Evolutionary conservation across 2,797 vertebrate species (phyloP), one percentile per base, ranked within the genome.

Genomic region (Neopelma chrysocephalum): DNA sequence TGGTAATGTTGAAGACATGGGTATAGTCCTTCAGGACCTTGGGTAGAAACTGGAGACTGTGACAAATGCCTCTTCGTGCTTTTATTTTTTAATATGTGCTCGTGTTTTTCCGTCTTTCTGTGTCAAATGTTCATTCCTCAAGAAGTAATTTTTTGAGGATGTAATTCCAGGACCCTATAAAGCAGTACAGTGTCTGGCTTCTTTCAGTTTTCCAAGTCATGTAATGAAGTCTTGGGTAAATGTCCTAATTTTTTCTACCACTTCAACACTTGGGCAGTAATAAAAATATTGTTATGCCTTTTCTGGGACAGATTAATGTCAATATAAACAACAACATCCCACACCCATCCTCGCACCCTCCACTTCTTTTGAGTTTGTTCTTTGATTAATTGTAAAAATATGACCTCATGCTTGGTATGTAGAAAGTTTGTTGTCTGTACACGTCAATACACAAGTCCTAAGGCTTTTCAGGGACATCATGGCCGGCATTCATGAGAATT

Each of bases 321-420:
- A 40, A 18, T 69, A 50, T 40, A 72, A 91, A 47, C 14, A 90
- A 40, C 19, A 68, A 19, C 11, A 60, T 6, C 12, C 27, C 11
- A 16, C 8, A 12, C 16, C 13, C 0, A 29, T 27, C 9, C 5
- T 51, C 50, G 29, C 4, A 5, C 11, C 19, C 5, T 6, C 12
- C 20, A 4, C 15, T 73, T 62, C 15, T 54, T 75, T 64, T 51
- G 11, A 57, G 3, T 48, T 77, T 57, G 11, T 48, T 20, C 19
- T 83, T 77, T 81, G 32, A 38, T 47, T 77, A 36, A 43, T 73
- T 76, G 61, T 53, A 34, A 57, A 77, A 77, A 19, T 9, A 13
- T 61, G 42, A 72, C 22, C 15, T 57, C 31, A 56, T 2, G 8
- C 17, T 68, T 77, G 4, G 3, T 23, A 17, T 48, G 13, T 15